Evolutionary conservation across 1,140 invertebrate species (phyloP).

Genomic region (Hycleus phaleratus): DNA sequence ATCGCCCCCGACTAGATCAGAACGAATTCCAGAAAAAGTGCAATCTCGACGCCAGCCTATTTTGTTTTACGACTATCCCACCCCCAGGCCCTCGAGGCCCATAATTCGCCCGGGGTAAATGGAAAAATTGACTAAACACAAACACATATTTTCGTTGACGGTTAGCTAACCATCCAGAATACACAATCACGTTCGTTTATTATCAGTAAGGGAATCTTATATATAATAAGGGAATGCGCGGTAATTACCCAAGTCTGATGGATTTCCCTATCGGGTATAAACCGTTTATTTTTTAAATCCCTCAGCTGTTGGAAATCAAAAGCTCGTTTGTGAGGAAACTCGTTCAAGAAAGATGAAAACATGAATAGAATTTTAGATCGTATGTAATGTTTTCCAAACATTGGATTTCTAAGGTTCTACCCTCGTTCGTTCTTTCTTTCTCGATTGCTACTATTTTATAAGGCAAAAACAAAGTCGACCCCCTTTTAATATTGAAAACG

Average conservation of each 20-base stretch:
- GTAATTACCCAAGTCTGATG: conserved; percentile 29
- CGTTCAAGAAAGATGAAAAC: conserved; percentile 18
- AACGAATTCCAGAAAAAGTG: conserved; percentile 9
- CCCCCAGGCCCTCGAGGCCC: conserved; percentile 15
- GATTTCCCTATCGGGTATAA: conserved; percentile 28
- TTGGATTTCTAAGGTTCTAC: too few species aligned
- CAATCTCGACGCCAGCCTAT: conserved; percentile 17
- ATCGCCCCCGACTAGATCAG: not conserved
- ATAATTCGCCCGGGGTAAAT: conserved; percentile 16
- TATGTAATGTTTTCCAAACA: conserved; percentile 14
- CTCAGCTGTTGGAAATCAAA: conserved; percentile 29
- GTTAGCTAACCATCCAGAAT: conserved; percentile 9
- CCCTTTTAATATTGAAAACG: conserved; percentile 12
- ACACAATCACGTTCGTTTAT: conserved; percentile 19
- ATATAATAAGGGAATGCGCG: conserved; percentile 21
- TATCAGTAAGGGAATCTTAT: conserved; percentile 23
- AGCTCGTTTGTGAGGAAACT: conserved; percentile 26
- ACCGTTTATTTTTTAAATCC: conserved; percentile 32
- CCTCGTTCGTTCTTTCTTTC: too few species aligned
- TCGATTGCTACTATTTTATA: too few species aligned
- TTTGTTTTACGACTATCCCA: conserved; percentile 21
- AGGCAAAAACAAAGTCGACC: not conserved
- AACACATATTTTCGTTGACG: conserved; percentile 23
- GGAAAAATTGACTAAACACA: conserved; percentile 26
- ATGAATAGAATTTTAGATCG: conserved; percentile 27